Base-by-base conservation (phyloP, 1,140 invertebrate genomes). In the Forficula auricularia region DNA sequence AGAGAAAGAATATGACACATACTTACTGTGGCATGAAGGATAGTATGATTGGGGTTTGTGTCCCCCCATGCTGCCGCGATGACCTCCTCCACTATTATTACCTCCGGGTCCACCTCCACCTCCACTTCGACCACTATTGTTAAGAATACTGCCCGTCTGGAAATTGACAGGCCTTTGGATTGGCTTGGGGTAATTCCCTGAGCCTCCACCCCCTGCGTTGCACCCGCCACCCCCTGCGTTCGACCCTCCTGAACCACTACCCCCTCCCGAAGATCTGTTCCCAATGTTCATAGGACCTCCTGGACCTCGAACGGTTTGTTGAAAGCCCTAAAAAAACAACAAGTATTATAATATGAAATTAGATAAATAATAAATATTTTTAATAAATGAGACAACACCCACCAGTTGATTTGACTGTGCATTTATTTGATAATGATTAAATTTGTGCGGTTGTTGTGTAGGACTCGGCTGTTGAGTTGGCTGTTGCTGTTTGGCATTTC, bases 381-480 rank as follows among this genome's bases (percentile, higher is more conserved):
- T 19, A 47, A 54, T 40, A 43, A 46, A 49, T 40, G 47, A 53
- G 54, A 33, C 30, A n/a, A 35, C 13, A 54, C 53, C 51, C 62
- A 66, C 62, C 57, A 66, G 60, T 58, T 65, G 55, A 60, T 60
- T 53, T 57, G 63, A 63, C 53, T 65, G 63, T 58, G 54, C 57
- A 50, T 61, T 61, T 53, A 59, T 57, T 54, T 64, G 64, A 54
- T 66, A 65, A 52, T 63, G 60, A 39, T 20, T 44, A 35, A 47
- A 47, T 18, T 47, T 61, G 61, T 51, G 52, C 38, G 49, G 50
- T 30, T 40, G 43, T 31, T 47, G 50, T 13, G 50, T 50, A 18
- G 48, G 51, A 31, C 43, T 47, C 20, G 42, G 51, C 19, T 50
- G 48, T 27, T 48, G 46, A 36, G 42, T 48, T 13, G 36, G 55